Base-by-base conservation (phyloP, 2,113 vertebrate species). In the Aspiorhynchus laticeps region DNA sequence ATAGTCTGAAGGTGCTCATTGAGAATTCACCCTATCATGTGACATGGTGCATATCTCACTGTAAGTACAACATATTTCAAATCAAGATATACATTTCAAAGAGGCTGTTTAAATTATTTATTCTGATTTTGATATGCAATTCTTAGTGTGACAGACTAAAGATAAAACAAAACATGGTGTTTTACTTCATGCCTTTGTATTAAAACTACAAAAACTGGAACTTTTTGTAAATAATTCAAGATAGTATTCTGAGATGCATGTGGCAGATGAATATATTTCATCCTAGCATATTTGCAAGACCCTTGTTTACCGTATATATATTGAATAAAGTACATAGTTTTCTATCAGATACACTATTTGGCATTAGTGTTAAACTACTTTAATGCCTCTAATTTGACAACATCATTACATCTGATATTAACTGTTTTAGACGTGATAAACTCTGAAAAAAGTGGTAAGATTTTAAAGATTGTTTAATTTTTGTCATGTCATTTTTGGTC, bases 311-410 rank as follows among this genome's bases (percentile, higher is more conserved):
- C 73, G 56, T 88, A 80, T 71, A 84, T 83, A 80, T 83, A 86
- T 24, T 26, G 83, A 87, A 86, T 76, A 76, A 46, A 76, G 73
- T 61, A 76, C 43, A 88, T 88, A 86, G 88, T 89, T 91, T 91
- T 91, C 24, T 88, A 90, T 84, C n/a, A 88, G 67, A 88, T 56
- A 59, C 56, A n/a, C 21, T 59, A 65, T 88, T 86, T 88, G 67
- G 63, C 56, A 87, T 41, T 56, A 43, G 75, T 82, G 53, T n/a
- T 81, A 36, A 73, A 80, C 28, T 74, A 85, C 76, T 82, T 71
- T 38, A 73, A 81, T 75, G 82, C 56, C 67, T 88, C 73, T 65
- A 73, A 51, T 21, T 76, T 71, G 31, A 65, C 4, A 78, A 81
- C 43, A 31, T 10, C 63, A 80, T 87, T 31, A 31, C 0, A 69